Conservation (phyloP, 2,888 invertebrate genomes). For the Margaritifera margaritifera region DNA sequence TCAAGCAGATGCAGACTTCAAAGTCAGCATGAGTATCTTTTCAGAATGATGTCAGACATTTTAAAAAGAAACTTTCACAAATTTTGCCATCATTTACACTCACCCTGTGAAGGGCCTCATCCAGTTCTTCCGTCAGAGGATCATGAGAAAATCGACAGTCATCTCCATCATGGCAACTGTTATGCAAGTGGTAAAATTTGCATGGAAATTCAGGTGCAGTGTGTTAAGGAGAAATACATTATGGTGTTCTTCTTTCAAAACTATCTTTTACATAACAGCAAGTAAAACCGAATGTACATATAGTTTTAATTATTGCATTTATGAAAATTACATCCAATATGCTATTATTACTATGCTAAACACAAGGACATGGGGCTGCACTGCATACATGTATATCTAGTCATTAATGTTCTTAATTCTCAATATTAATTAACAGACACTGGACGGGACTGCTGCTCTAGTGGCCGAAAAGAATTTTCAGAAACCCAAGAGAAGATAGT, state of each 20-base stretch:
- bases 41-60: too few relatives aligned
- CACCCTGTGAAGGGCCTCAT: conserved; percentile 76
- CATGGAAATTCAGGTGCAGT: conserved; percentile 87
- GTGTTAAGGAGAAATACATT: conserved; percentile 44
- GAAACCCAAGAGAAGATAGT: too few relatives aligned
- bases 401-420: background rate
- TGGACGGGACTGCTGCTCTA: too few relatives aligned
- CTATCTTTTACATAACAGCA: background rate
- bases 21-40: too few relatives aligned
- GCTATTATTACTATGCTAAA: too few relatives aligned
- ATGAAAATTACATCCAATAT: too few relatives aligned
- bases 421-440: background rate
- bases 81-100: conserved; percentile 37
- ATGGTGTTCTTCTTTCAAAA: background rate
- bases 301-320: too few relatives aligned
- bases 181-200: conserved; percentile 94
- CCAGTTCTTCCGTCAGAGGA: conserved; percentile 86
- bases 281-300: background rate
- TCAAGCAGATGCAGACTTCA: too few relatives aligned
- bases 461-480: too few relatives aligned
- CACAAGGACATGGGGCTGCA: background rate
- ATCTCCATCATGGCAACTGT: conserved; percentile 80
- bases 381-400: background rate
- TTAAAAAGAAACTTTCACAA: too few relatives aligned
- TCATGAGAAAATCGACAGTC: conserved; percentile 95